Percentiles rank a stretch among this genome's conserved stretches.
Conservation (phyloP, 1,140 invertebrate species). For the Portunus trituberculatus region DNA sequence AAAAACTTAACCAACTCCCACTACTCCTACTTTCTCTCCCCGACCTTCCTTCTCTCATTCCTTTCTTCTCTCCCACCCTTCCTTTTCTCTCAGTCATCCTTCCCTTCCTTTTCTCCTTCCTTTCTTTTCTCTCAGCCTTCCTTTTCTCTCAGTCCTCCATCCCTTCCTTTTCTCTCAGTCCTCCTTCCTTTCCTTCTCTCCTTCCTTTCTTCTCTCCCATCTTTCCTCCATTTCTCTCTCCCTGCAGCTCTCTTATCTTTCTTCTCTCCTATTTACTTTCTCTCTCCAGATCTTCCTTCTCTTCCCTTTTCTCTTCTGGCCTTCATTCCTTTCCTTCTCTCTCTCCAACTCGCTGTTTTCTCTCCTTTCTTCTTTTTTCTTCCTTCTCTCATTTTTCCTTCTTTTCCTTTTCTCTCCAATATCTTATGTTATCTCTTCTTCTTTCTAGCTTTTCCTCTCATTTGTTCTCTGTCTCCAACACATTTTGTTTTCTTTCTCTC, state of each 20-base stretch:
- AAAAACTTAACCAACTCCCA: not conserved
- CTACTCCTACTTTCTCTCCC: not conserved
- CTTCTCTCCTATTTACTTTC: too few species aligned
- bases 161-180: too few species aligned
- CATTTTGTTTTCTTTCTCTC: not conserved
- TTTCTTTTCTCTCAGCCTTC: not conserved
- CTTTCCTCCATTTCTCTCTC: not conserved
- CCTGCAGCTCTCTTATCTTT: not conserved
- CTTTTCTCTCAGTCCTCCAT: too few species aligned
- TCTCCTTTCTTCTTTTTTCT: not conserved
- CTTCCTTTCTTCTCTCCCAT: not conserved
- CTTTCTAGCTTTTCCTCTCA: conserved; percentile 22
- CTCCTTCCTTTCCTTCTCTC: too few species aligned
- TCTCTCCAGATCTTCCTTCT: too few species aligned
- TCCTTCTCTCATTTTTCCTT: not conserved
- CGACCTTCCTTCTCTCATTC: too few species aligned
- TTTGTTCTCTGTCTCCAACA: not conserved
- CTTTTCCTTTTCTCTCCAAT: too few species aligned
- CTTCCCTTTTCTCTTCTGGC: too few species aligned
- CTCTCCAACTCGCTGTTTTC: not conserved
- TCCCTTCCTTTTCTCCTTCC: not conserved
- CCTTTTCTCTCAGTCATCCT: not conserved
- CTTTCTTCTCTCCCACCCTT: not conserved
- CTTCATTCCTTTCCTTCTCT: too few species aligned
- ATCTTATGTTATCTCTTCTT: conserved; percentile 35